These are phyloP conservation scores for Stigmatopora argus DNA, from an alignment of 2,113 vertebrate genomes.

Conservation along the genomic window DNA sequence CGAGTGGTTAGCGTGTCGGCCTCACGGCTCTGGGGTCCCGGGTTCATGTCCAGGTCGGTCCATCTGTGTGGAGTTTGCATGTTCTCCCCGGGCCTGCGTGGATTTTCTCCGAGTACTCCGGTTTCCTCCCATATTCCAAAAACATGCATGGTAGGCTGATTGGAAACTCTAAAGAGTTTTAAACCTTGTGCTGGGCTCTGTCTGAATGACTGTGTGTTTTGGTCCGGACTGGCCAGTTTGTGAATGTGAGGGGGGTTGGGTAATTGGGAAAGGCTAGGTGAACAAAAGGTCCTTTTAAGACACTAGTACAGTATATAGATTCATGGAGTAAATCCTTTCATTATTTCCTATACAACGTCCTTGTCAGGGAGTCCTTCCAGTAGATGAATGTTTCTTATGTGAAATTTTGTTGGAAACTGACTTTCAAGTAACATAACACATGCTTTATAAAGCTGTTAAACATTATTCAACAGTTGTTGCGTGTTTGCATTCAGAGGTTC, in stretches of 20 bases:
- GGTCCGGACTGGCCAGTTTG: neutral
- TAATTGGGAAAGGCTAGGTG: slow-evolving; percentile 27
- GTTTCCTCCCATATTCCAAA: too few species aligned
- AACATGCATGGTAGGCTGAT: too few species aligned
- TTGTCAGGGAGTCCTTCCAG: slow-evolving; percentile 26
- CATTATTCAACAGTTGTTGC: neutral
- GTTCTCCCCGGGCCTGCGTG: too few species aligned
- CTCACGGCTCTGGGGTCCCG: too few species aligned
- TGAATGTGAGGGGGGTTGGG: slow-evolving; percentile 4
- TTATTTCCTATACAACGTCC: slow-evolving; percentile 24
- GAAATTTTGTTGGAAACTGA: slow-evolving; percentile 3
- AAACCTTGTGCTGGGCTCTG: too few species aligned
- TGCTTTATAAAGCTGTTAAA: slow-evolving; percentile 1
- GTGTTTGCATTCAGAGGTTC: neutral
- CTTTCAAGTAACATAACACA: slow-evolving; percentile 1
- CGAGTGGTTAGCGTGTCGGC: too few species aligned
- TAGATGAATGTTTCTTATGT: slow-evolving; percentile 7
- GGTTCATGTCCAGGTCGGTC: too few species aligned
- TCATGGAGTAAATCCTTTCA: slow-evolving; percentile 38
- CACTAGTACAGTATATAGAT: slow-evolving; percentile 19
- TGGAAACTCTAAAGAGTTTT: too few species aligned
- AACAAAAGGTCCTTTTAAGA: slow-evolving; percentile 57
- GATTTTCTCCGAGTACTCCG: too few species aligned
- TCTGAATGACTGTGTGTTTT: too few species aligned
- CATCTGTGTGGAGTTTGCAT: too few species aligned